Base-by-base conservation (phyloP, 2,888 invertebrate genomes). In the Mesorhabditis spiculigera region DNA sequence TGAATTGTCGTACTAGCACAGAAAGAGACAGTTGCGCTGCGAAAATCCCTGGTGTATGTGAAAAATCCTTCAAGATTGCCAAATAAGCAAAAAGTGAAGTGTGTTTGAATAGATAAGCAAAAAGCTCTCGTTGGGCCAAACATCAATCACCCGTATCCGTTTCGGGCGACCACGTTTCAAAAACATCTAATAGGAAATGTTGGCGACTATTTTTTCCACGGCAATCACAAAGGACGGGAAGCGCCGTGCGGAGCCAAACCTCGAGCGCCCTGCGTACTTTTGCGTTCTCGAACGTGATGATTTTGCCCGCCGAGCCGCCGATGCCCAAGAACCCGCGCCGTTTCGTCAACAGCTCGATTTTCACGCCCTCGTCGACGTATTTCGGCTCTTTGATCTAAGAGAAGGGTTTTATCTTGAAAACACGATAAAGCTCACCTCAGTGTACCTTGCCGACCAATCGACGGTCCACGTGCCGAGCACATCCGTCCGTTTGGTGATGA, bases 401-500 rank as follows among this genome's bases (percentile, higher is more conserved):
- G 10, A 50, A 50, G 8, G n/a, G 58, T n/a, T n/a, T 28, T n/a
- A n/a, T n/a, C 8, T 50, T 50, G n/a, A 50, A 13, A 13, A 13
- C n/a, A 50, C n/a, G n/a, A 50, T 50, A 13, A 13, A 13, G n/a
- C 58, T n/a, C 58, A 50, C 58, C 81, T 93, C 93, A 70, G 89
- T 88, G 92, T 93, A 94, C 0, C 91, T 90, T 69, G 86, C 86
- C 5, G 78, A 72, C 87, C 88, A 88, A 43, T 82, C 84, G 16
- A 75, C 73, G 75, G 87, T 86, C 94, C 94, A 95, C 65, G 92
- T 91, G 42, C 95, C 96, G 87, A 96, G 95, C 64, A 96, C 90
- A 79, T 94, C 94, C 4, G 88, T 88, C 84, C 92, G 93, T 85
- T 91, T 76, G 16, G 71, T 69, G 41, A 77, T 62, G 10, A 70